phyloP scores from a whole-genome alignment of 2,888 invertebrate species.

The Baronia brevicornis region DNA sequence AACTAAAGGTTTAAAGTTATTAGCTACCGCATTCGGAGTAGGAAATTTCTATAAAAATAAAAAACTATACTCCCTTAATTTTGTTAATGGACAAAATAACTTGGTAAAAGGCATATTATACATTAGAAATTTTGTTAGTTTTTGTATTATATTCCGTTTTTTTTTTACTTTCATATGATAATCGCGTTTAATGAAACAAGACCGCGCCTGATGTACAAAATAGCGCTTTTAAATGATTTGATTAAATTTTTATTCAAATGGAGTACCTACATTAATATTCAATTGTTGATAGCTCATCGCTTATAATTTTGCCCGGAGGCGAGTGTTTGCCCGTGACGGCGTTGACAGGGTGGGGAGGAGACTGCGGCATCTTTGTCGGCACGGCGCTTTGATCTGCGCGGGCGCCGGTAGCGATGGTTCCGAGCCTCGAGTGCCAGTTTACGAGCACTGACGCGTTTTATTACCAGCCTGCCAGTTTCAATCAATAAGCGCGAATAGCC shows the following conservation, averaged over 20 bases:
- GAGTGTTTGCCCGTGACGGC: constrained; percentile 57
- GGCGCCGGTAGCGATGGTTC: constrained; percentile 61
- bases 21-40: too few relatives aligned
- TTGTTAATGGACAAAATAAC: too few relatives aligned
- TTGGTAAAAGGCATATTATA: too few relatives aligned
- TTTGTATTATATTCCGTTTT: too few relatives aligned
- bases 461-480: constrained; percentile 52
- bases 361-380: constrained; percentile 60
- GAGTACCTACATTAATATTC: constrained; percentile 52
- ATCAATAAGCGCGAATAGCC: constrained; percentile 45
- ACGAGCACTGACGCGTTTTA: constrained; percentile 63
- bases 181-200: constrained; percentile 5
- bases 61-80: too few relatives aligned
- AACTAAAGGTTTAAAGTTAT: too few relatives aligned
- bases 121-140: too few relatives aligned
- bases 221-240: constrained; percentile 19
- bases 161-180: too few relatives aligned
- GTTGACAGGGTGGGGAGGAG: constrained; percentile 60
- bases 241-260: constrained; percentile 53
- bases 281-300: constrained; percentile 58
- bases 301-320: constrained; percentile 59
- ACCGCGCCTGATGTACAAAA: constrained; percentile 4
- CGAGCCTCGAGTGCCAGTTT: constrained; percentile 62
- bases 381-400: constrained; percentile 59
- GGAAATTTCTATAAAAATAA: too few relatives aligned